Conservation (phyloP, 2,888 invertebrate species). For the Thymelicus acteon region DNA sequence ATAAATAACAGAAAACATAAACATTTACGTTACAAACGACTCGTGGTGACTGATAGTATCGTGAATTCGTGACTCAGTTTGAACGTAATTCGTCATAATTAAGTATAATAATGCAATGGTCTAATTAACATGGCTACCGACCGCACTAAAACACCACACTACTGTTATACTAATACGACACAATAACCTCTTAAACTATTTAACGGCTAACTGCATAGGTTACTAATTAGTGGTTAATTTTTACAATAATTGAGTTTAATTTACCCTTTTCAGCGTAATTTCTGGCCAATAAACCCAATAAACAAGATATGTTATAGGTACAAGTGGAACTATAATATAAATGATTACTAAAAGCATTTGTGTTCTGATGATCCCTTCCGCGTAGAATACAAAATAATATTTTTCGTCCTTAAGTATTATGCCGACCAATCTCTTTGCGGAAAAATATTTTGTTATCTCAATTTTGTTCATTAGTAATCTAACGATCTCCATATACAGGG, state of each 20-base stretch:
- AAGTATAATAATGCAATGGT: conserved; percentile 1
- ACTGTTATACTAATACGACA: no score
- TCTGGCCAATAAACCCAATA: no score
- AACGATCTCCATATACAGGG: background rate
- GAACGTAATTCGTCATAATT: conserved; percentile 3
- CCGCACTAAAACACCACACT: background rate
- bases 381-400: background rate
- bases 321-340: no score
- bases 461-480: background rate
- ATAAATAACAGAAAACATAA: background rate
- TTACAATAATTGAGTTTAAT: no score
- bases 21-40: background rate
- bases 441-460: background rate
- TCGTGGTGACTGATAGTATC: background rate
- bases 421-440: background rate
- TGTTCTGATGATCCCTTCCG: no score
- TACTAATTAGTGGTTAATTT: no score
- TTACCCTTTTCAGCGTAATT: no score
- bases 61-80: background rate
- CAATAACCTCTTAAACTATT: no score
- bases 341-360: no score
- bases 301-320: no score
- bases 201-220: no score
- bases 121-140: conserved; percentile 4
- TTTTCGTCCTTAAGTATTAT: conserved; percentile 39